Conservation (phyloP, 2,888 invertebrate genomes). For the Epiblema foenella region DNA sequence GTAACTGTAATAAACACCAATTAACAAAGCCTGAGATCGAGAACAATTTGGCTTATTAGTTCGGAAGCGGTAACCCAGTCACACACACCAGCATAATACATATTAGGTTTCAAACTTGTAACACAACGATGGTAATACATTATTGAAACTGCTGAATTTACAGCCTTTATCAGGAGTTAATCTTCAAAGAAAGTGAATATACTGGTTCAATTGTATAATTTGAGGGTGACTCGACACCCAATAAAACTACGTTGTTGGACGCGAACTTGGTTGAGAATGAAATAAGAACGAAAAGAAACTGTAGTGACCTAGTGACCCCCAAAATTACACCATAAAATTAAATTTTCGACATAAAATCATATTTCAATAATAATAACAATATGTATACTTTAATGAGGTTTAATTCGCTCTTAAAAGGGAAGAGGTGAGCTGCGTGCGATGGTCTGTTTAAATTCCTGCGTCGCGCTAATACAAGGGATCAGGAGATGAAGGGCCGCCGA, state of each 20-base stretch:
- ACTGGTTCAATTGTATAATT: no score
- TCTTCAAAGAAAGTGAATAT: not conserved
- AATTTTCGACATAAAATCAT: not conserved
- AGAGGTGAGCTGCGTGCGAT: not conserved
- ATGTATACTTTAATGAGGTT: constrained; percentile 24
- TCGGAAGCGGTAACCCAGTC: constrained; percentile 50
- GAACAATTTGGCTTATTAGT: constrained; percentile 68
- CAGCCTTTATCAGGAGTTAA: not conserved
- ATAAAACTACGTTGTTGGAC: no score
- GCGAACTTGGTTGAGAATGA: no score
- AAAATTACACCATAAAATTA: not conserved
- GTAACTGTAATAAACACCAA: constrained; percentile 80
- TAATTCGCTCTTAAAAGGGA: constrained; percentile 11
- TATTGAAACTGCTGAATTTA: not conserved
- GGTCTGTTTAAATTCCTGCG: constrained; percentile 45
- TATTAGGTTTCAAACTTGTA: not conserved
- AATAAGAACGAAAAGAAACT: no score
- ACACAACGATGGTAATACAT: not conserved
- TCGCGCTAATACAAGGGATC: constrained; percentile 72
- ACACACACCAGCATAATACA: constrained; percentile 1
- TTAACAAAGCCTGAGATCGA: constrained; percentile 78
- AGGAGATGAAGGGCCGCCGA: constrained; percentile 68
- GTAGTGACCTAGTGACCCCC: not conserved
- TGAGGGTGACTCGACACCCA: no score
- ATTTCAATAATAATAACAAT: not conserved